A percentile compares a stretch with the other conserved stretches of the same genome.
phyloP scores from a whole-genome alignment of 1,140 invertebrate species.

The Drosophila ercepeae region DNA sequence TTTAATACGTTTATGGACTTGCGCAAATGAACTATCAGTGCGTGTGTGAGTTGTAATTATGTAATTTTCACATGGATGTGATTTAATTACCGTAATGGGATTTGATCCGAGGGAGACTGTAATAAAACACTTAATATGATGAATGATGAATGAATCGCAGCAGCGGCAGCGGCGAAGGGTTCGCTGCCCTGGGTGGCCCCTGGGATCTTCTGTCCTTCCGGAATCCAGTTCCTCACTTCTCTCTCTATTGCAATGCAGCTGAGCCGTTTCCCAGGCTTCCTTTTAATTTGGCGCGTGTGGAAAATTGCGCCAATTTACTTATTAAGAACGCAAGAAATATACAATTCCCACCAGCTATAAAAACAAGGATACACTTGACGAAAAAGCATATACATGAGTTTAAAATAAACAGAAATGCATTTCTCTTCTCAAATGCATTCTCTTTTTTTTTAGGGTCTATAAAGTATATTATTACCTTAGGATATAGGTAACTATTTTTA shows the following conservation, averaged over 20 bases:
- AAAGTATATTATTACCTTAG: too few relatives aligned
- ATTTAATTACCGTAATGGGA: slow-evolving; percentile 84
- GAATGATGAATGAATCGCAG: slow-evolving; percentile 75
- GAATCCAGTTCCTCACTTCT: not conserved
- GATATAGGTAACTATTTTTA: too few relatives aligned
- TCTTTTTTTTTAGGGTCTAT: too few relatives aligned
- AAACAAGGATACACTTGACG: slow-evolving; percentile 20
- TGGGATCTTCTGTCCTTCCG: slow-evolving; percentile 25
- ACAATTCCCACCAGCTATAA: slow-evolving; percentile 37
- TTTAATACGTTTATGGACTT: slow-evolving; percentile 83
- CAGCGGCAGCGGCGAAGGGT: slow-evolving; percentile 56
- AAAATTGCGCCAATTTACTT: slow-evolving; percentile 79
- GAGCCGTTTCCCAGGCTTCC: slow-evolving; percentile 63
- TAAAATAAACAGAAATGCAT: too few relatives aligned
- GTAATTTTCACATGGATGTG: slow-evolving; percentile 83
- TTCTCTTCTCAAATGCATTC: too few relatives aligned
- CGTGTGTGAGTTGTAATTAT: slow-evolving; percentile 69
- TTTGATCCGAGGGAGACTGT: slow-evolving; percentile 65
- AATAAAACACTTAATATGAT: slow-evolving; percentile 82
- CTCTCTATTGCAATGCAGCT: slow-evolving; percentile 29
- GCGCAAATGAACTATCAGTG: slow-evolving; percentile 51
- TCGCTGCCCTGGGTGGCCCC: slow-evolving; percentile 46
- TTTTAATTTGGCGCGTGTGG: slow-evolving; percentile 74
- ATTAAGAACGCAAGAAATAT: slow-evolving; percentile 57
- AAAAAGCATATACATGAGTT: too few relatives aligned